These are phyloP conservation scores for Sinocyclocheilus grahami DNA, from an alignment of 2,113 vertebrate genomes.

Conservation along the genomic window DNA sequence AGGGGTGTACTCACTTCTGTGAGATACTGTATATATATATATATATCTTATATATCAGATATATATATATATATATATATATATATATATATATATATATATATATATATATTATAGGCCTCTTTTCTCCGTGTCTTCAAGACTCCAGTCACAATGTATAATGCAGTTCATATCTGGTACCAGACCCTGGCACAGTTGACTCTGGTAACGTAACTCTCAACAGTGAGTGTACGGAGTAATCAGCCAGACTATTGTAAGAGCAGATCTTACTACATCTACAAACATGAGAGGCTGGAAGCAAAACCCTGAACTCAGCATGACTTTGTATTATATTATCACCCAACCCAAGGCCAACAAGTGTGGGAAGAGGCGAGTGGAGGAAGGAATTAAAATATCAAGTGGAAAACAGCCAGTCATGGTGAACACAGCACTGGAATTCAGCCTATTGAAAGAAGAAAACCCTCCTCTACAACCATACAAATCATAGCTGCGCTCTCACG, in stretches of 20 bases:
- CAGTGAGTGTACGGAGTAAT: conserved; percentile 56
- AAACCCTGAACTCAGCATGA: conserved; percentile 67
- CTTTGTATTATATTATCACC: conserved; percentile 59
- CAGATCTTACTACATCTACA: conserved; percentile 44
- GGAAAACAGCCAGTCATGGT: conserved; percentile 46
- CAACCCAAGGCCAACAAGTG: conserved; percentile 11
- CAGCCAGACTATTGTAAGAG: conserved; percentile 22
- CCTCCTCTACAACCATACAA: conserved; percentile 21
- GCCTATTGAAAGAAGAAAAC: conserved; percentile 34
- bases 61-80: background rate
- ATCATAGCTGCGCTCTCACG: conserved; percentile 22
- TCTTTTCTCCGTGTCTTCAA: background rate
- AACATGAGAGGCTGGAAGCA: conserved; percentile 13
- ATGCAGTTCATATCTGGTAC: background rate
- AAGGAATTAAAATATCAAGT: conserved; percentile 10
- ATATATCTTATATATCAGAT: too few species aligned
- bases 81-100: background rate
- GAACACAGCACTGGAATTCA: conserved; percentile 57
- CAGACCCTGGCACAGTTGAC: background rate
- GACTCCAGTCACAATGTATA: background rate
- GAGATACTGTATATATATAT: too few species aligned
- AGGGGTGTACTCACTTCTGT: too few species aligned
- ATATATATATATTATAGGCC: background rate
- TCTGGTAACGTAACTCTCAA: background rate
- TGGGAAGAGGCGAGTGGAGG: conserved; percentile 40